Base-by-base conservation (phyloP, 1,140 invertebrate genomes). In the Halyomorpha halys region DNA sequence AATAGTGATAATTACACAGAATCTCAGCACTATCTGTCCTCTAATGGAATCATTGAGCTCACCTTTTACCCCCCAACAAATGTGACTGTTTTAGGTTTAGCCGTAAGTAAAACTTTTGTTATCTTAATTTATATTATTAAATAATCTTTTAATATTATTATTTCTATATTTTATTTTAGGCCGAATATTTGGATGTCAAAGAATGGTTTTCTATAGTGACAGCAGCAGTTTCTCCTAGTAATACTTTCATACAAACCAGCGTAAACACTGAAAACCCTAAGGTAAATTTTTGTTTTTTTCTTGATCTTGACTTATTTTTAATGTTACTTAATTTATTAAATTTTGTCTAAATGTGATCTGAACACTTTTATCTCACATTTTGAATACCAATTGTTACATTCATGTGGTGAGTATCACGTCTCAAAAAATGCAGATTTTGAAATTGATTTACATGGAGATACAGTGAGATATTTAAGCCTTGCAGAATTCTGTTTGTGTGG, bases 151-250 rank as follows among this genome's bases (percentile, higher is more conserved):
- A 21, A 44, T 27, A 13, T 21, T 19, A 6, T 11, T 5, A 34
- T 44, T 39, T 39, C 34, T 39, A 3, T 4, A 56, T 60, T 54
- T 64, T 68, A 60, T 70, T 73, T 61, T 68, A 88, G 85, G 83
- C 83, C 0, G 76, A 83, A 67, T 88, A 86, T 70, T 72, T 83
- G 60, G 84, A 84, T 68, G 76, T 88, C n/a, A 83, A 86, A 68
- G 85, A 89, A 71, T 84, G 86, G 76, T 86, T 92, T 66, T 83
- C 88, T 6, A 83, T 86, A n/a, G 83, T 91, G 6, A 83, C 83
- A 67, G 79, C 85, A 54, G 85, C 87, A 2, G 80, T 85, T 65
- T 86, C 87, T 6, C 80, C 82, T 1, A 85, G 83, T 68, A 85
- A 86, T 34, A 84, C 82, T 56, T 93, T 83, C 70, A 78, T 96